These are phyloP conservation scores for Macrosiphum euphorbiae DNA, from an alignment of 2,888 invertebrate species.

Conservation along the genomic window DNA sequence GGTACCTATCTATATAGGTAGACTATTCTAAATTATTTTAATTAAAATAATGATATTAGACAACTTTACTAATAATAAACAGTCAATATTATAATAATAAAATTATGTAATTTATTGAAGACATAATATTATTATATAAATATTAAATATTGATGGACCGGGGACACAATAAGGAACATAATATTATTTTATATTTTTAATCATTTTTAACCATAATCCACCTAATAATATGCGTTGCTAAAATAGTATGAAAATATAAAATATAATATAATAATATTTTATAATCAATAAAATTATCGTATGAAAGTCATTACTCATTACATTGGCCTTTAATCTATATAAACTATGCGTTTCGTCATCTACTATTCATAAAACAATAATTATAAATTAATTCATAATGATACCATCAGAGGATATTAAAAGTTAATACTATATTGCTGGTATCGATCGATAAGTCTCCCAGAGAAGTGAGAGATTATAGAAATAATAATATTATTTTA, in stretches of 20 bases:
- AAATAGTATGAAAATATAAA: slow-evolving; percentile 21
- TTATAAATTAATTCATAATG: slow-evolving; percentile 58
- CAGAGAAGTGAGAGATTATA: slow-evolving; percentile 33
- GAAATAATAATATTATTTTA: slow-evolving; percentile 26
- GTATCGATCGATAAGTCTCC: slow-evolving; percentile 56
- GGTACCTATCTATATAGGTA: not conserved
- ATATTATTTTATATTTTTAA: not conserved
- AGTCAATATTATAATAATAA: not conserved
- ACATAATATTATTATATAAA: too few relatives aligned
- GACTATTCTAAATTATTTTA: not conserved
- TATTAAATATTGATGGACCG: not conserved
- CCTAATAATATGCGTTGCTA: not conserved
- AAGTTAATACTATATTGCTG: slow-evolving; percentile 39
- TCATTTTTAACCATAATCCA: slow-evolving; percentile 22
- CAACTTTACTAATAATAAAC: not conserved
- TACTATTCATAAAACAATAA: slow-evolving; percentile 60
- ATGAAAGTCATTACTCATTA: slow-evolving; percentile 57
- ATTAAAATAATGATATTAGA: not conserved
- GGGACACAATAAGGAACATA: not conserved
- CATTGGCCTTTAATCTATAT: slow-evolving; percentile 60
- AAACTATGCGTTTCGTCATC: slow-evolving; percentile 60
- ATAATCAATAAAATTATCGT: slow-evolving; percentile 53
- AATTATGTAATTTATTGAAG: too few relatives aligned
- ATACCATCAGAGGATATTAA: slow-evolving; percentile 49
- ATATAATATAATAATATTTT: slow-evolving; percentile 7